These are phyloP conservation scores for Catostylus mosaicus DNA, from an alignment of 30 jellyfish, hydroid and myxozoan species.

Conservation along the genomic window DNA sequence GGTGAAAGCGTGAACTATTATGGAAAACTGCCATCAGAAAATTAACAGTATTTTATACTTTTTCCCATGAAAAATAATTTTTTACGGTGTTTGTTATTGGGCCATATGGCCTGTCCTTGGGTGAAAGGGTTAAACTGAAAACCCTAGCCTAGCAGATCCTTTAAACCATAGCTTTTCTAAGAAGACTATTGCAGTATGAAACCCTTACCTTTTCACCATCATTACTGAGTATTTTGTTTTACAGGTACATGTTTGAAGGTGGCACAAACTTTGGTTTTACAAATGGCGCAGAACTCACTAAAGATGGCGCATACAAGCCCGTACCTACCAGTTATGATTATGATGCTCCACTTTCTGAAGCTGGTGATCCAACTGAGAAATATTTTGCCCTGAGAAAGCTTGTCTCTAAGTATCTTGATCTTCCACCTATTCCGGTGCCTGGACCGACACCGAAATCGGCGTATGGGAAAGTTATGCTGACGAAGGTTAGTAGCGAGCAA, in stretches of 20 bases:
- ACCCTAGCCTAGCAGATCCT: too few relatives aligned
- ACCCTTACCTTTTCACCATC: too few relatives aligned
- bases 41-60: too few relatives aligned
- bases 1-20: too few relatives aligned
- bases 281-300: slow-evolving; percentile 81
- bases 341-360: slow-evolving; percentile 92
- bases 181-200: too few relatives aligned
- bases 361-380: slow-evolving; percentile 87
- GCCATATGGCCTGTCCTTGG: too few relatives aligned
- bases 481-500: slow-evolving; percentile 47
- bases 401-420: slow-evolving; percentile 45
- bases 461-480: slow-evolving; percentile 67
- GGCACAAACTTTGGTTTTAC: slow-evolving; percentile 88
- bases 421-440: slow-evolving; percentile 73
- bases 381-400: slow-evolving; percentile 67
- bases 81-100: too few relatives aligned
- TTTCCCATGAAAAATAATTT: too few relatives aligned
- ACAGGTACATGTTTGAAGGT: slow-evolving; percentile 89
- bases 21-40: too few relatives aligned
- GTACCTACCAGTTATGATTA: slow-evolving; percentile 87
- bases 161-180: too few relatives aligned
- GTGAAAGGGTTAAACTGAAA: too few relatives aligned
- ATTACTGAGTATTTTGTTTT: neutral
- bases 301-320: slow-evolving; percentile 44
- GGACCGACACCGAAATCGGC: slow-evolving; percentile 71